A percentile compares a stretch with the other conserved stretches of the same genome.
Conservation (phyloP, 2,888 invertebrate genomes). For the Melanotus villosus region DNA sequence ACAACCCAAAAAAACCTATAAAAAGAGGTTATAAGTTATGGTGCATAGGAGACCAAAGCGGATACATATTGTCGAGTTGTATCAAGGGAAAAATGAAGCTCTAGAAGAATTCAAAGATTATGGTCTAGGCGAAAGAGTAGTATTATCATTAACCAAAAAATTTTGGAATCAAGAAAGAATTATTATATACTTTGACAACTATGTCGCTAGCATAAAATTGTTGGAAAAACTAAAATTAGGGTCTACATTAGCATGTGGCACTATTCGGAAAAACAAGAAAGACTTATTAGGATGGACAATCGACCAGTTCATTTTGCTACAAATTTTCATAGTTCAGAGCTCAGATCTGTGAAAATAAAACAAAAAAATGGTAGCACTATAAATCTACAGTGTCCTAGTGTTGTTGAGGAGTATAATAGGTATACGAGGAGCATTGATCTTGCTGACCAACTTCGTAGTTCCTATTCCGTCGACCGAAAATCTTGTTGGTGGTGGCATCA, state of each 20-base stretch:
- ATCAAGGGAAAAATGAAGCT: conserved; percentile 13
- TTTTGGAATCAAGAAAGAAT: conserved; percentile 24
- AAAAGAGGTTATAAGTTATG: conserved; percentile 10
- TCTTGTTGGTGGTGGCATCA: conserved; percentile 22
- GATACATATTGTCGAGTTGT: not conserved
- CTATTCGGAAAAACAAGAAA: conserved; percentile 25
- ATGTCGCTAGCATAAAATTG: conserved; percentile 40
- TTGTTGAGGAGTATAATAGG: too few relatives aligned
- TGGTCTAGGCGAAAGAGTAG: conserved; percentile 36
- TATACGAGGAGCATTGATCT: too few relatives aligned
- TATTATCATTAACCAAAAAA: too few relatives aligned
- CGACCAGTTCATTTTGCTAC: too few relatives aligned
- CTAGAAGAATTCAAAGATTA: not conserved
- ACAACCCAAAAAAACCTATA: not conserved
- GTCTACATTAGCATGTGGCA: conserved; percentile 40
- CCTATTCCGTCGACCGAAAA: conserved; percentile 9
- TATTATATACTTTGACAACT: conserved; percentile 41
- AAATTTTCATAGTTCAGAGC: too few relatives aligned
- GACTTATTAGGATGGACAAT: conserved; percentile 15
- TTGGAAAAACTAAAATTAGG: conserved; percentile 43
- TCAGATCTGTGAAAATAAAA: too few relatives aligned
- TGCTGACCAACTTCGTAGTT: not conserved
- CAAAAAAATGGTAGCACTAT: too few relatives aligned
- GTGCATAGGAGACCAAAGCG: not conserved
- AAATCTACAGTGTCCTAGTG: too few relatives aligned